Percentiles rank a stretch among this genome's conserved stretches.
phyloP scores from a whole-genome alignment of 2,888 invertebrate genomes.

The Ornithoptera alexandrae region DNA sequence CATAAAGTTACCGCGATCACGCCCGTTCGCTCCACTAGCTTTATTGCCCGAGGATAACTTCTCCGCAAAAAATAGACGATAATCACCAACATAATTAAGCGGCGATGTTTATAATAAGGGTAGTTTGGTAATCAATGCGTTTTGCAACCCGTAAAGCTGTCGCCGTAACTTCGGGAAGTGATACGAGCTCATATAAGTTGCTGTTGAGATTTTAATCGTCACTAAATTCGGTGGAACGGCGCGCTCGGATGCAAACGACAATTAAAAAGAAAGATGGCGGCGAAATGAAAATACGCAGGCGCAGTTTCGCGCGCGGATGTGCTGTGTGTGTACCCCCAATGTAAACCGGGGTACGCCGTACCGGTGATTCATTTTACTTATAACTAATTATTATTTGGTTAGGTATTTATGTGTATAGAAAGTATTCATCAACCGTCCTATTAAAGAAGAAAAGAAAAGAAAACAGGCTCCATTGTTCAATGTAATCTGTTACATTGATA shows the following conservation, averaged over 20 bases:
- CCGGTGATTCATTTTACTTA: constrained; percentile 12
- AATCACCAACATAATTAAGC: constrained; percentile 21
- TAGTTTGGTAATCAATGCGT: constrained; percentile 8
- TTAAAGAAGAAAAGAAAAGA: too few species aligned
- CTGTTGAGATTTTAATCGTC: constrained; percentile 10
- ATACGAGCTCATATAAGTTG: constrained; percentile 5
- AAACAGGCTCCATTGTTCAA: too few species aligned
- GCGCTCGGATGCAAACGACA: constrained; percentile 10
- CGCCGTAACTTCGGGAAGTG: constrained; percentile 6
- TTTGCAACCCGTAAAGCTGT: constrained; percentile 15
- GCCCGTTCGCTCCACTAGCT: not conserved
- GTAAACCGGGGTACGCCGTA: constrained; percentile 27
- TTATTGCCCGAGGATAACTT: not conserved
- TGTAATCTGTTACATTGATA: too few species aligned
- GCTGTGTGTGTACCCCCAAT: not conserved
- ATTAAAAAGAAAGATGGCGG: constrained; percentile 39
- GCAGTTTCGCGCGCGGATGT: not conserved
- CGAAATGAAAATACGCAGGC: constrained; percentile 32
- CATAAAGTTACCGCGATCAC: not conserved
- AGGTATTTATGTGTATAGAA: too few species aligned
- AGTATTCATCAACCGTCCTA: too few species aligned
- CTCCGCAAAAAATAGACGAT: not conserved
- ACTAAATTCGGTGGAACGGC: constrained; percentile 14
- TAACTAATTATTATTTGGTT: too few species aligned
- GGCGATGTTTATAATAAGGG: constrained; percentile 12